Conservation (phyloP, 1,140 invertebrate genomes). For the Stenopsyche tienmushanensis region DNA sequence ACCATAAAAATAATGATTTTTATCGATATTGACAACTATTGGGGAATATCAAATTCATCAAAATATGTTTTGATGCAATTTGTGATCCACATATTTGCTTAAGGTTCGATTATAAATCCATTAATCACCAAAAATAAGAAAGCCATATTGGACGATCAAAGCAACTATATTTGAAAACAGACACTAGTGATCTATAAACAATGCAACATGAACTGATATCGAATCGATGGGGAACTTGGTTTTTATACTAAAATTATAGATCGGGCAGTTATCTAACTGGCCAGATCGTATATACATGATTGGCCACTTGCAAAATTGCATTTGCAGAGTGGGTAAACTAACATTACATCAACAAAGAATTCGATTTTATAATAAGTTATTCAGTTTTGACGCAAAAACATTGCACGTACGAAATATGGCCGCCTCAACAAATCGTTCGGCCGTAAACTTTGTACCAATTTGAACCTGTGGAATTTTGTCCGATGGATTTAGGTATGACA, state of each 20-base stretch:
- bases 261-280: constrained; percentile 31
- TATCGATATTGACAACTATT: background rate
- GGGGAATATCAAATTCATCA: no score
- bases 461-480: constrained; percentile 7
- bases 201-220: constrained; percentile 23
- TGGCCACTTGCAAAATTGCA: constrained; percentile 40
- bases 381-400: constrained; percentile 32
- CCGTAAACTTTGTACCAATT: constrained; percentile 38
- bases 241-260: constrained; percentile 33
- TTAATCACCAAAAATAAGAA: constrained; percentile 5
- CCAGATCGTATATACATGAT: constrained; percentile 37
- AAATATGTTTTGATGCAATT: background rate
- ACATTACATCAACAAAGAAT: constrained; percentile 39
- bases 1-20: background rate
- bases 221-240: constrained; percentile 6
- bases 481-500: background rate
- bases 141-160: constrained; percentile 24
- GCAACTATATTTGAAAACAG: background rate
- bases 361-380: constrained; percentile 39
- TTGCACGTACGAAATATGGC: constrained; percentile 23
- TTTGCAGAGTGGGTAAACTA: constrained; percentile 7
- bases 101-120: background rate
- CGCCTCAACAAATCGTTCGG: constrained; percentile 13
- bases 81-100: background rate
- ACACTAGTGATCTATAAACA: constrained; percentile 5